A percentile compares a stretch with the other conserved stretches of the same genome.
Conservation (phyloP, 2,888 invertebrate species). For the Ceraclea dissimilis region DNA sequence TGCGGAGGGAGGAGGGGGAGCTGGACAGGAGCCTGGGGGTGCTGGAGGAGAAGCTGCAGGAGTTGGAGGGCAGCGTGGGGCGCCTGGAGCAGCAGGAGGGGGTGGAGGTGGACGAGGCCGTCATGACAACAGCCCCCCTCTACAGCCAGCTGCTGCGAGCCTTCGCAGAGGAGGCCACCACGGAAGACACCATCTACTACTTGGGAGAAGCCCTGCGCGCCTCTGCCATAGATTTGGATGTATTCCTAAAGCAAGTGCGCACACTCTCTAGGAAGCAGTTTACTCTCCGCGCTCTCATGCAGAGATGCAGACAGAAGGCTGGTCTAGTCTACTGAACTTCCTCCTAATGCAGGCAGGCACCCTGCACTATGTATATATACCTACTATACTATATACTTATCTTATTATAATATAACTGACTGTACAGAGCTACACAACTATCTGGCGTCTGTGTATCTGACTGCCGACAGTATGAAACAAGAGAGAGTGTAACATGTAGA, state of each 20-base stretch:
- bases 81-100: constrained; percentile 70
- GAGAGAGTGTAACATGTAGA: too few relatives aligned
- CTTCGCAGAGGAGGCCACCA: constrained; percentile 95
- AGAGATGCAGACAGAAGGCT: constrained; percentile 93
- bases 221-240: constrained; percentile 90
- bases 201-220: constrained; percentile 91
- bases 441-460: too few relatives aligned
- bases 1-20: constrained; percentile 72
- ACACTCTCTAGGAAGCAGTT: constrained; percentile 93
- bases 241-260: constrained; percentile 93
- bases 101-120: constrained; percentile 92
- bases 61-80: constrained; percentile 72
- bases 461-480: too few relatives aligned
- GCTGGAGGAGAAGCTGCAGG: constrained; percentile 80
- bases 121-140: constrained; percentile 90
- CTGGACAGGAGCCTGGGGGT: constrained; percentile 77
- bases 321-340: too few relatives aligned
- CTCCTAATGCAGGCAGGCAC: too few relatives aligned
- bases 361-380: constrained; percentile 50
- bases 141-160: constrained; percentile 93
- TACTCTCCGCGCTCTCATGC: constrained; percentile 89
- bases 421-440: too few relatives aligned
- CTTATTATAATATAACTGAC: too few relatives aligned
- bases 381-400: neutral
- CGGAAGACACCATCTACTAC: constrained; percentile 98